Base-by-base conservation (phyloP, 2,888 invertebrate genomes). In the Apodemia zela region DNA sequence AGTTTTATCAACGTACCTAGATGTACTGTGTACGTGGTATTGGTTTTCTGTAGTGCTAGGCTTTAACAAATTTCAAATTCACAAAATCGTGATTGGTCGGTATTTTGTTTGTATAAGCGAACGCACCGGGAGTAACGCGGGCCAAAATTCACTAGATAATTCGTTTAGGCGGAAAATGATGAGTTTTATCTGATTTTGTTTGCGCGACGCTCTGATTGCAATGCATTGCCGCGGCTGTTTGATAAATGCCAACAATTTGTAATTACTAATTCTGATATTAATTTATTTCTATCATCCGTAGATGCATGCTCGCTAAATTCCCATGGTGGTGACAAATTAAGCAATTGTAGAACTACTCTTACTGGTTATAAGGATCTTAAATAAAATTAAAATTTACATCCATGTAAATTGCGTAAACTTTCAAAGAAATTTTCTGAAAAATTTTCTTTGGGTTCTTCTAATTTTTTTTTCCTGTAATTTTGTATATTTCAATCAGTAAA, bases 51-150 rank as follows among this genome's bases (percentile, higher is more conserved):
- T 87, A 86, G 83, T 77, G 81, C 82, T 84, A 81, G 84, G 86
- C 84, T 87, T 88, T 81, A 89, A 87, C 88, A 89, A 90, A 89
- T 89, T 90, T 90, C 85, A 89, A 89, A 89, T 89, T 91, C 89
- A 87, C 87, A 89, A 91, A 89, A 86, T 89, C 85, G 86, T 87
- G 89, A 90, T 89, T 89, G 90, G 89, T 83, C 78, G 79, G 81
- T 82, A 87, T 89, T 88, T 88, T 89, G 89, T 90, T 90, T 89
- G 89, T 77, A 81, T 83, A 88, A 86, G 79, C 84, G 79, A 71
- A 82, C 85, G 81, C 84, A 78, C 77, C 74, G 71, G 68, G 70
- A 75, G 72, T 71, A 72, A 73, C 71, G 69, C 69, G 73, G 82
- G 78, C 82, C 82, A 82, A 85, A 84, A 84, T 85, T 78, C 76